Percentiles rank a stretch among this genome's conserved stretches.
These are phyloP conservation scores for Crossaster papposus DNA, from an alignment of 53 echinoderm and acorn worm genomes.

Conservation along the genomic window DNA sequence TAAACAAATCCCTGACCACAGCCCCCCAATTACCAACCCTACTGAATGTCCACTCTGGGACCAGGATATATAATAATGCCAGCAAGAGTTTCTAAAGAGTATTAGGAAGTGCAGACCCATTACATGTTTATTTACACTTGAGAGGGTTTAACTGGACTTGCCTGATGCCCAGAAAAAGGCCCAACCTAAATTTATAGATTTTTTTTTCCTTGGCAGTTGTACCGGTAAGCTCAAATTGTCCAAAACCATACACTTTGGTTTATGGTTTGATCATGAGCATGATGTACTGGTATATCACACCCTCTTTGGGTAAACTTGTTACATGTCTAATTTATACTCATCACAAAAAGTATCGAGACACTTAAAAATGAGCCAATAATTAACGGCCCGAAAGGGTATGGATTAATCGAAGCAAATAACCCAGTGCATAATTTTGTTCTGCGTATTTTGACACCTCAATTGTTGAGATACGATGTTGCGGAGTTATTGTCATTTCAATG, in stretches of 20 bases:
- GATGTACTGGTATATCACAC: no score
- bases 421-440: no score
- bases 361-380: no score
- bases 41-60: conserved; percentile 45
- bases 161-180: not conserved
- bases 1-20: conserved; percentile 41
- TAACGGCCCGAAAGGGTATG: no score
- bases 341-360: no score
- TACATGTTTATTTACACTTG: conserved; percentile 54
- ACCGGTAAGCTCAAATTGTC: not conserved
- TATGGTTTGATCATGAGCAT: not conserved
- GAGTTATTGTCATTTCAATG: no score
- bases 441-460: no score
- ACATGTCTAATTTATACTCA: no score
- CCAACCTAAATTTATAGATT: not conserved
- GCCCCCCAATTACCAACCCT: not conserved
- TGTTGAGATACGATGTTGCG: no score
- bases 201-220: not conserved
- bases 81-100: not conserved
- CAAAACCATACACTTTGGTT: not conserved
- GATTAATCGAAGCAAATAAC: no score
- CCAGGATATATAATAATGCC: not conserved
- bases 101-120: conserved; percentile 39
- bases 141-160: conserved; percentile 13
- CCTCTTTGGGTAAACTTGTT: no score